phyloP scores from a whole-genome alignment of 2,113 vertebrate genomes.

The Leptocoma aspasia region DNA sequence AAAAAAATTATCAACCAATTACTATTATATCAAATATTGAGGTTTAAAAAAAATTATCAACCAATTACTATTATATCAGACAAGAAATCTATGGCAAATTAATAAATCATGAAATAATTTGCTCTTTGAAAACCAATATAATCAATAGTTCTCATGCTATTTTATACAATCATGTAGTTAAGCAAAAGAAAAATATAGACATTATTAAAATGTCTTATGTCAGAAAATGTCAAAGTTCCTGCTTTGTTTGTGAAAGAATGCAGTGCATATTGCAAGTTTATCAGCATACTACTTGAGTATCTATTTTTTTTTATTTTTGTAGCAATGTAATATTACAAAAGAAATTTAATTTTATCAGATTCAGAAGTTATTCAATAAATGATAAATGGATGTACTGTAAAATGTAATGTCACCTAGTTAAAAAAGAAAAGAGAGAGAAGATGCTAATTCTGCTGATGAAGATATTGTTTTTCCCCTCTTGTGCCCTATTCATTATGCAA shows the following conservation, averaged over 20 bases:
- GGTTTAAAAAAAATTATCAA: neutral
- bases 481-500: slow-evolving; percentile 86
- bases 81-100: neutral
- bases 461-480: slow-evolving; percentile 80
- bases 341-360: neutral
- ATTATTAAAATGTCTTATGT: neutral
- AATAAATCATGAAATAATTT: slow-evolving; percentile 27
- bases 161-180: neutral
- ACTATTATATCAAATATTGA: neutral
- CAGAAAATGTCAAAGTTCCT: neutral
- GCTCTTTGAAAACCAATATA: slow-evolving; percentile 1
- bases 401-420: slow-evolving; percentile 62
- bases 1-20: neutral
- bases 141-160: neutral
- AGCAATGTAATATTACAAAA: neutral
- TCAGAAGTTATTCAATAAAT: slow-evolving; percentile 26
- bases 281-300: neutral
- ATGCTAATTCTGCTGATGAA: slow-evolving; percentile 86
- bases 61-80: neutral
- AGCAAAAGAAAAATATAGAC: slow-evolving; percentile 13
- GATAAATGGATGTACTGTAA: slow-evolving; percentile 32
- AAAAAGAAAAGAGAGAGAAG: slow-evolving; percentile 67
- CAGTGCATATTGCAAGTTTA: slow-evolving; percentile 6
- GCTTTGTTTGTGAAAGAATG: neutral
- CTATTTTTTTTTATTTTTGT: neutral